A percentile compares a stretch with the other conserved stretches of the same genome.
phyloP scores from a whole-genome alignment of 2,888 invertebrate genomes.

The Aphidius colemani region DNA sequence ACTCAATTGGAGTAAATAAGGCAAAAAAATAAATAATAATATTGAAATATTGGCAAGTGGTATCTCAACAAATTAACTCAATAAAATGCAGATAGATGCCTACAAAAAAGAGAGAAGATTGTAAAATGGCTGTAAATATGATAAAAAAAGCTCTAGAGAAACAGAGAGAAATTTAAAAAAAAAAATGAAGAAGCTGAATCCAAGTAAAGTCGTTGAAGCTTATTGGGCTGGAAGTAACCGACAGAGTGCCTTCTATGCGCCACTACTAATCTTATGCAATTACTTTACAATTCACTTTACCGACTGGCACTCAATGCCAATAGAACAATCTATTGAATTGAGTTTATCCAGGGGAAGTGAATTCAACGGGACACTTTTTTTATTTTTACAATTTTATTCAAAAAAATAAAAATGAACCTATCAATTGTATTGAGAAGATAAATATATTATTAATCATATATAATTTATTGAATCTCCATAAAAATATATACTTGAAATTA shows the following conservation, averaged over 20 bases:
- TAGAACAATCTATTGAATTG: constrained; percentile 54
- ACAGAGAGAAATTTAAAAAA: constrained; percentile 27
- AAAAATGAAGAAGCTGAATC: constrained; percentile 31
- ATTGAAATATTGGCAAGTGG: constrained; percentile 60
- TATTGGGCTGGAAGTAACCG: constrained; percentile 59
- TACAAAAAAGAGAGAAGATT: constrained; percentile 20
- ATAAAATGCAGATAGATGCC: constrained; percentile 55
- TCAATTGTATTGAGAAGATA: constrained; percentile 2
- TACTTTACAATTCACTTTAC: constrained; percentile 59
- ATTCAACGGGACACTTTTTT: constrained; percentile 10
- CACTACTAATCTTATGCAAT: constrained; percentile 60
- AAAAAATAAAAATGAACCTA: not conserved
- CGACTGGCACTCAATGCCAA: constrained; percentile 54
- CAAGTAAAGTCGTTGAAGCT: constrained; percentile 59
- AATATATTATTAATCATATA: not conserved
- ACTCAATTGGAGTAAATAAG: constrained; percentile 53
- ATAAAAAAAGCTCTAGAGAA: constrained; percentile 21
- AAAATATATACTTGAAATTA: not conserved
- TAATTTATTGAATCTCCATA: constrained; percentile 1
- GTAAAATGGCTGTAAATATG: constrained; percentile 17
- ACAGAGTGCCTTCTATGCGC: constrained; percentile 57
- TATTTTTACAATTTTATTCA: not conserved
- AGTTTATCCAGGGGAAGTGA: constrained; percentile 42
- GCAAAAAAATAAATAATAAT: too few relatives aligned
- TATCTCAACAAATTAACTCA: constrained; percentile 60